A percentile compares a stretch with the other conserved stretches of the same genome.
These are phyloP conservation scores for Agonopterix heracliana DNA, from an alignment of 2,888 invertebrate species.

Conservation along the genomic window DNA sequence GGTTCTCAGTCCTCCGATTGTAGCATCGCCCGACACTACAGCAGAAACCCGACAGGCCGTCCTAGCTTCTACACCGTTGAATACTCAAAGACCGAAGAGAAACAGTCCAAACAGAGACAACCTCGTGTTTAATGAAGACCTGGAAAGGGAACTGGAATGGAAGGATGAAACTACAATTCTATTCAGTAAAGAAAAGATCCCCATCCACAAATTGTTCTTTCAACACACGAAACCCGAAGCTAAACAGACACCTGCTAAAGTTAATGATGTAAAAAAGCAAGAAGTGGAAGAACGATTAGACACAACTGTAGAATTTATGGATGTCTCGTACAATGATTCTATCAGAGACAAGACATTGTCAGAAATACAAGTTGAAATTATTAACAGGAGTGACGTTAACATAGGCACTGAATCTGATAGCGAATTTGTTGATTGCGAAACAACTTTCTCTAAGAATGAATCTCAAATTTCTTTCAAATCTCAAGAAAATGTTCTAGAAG, in stretches of 20 bases:
- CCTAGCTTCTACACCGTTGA: conserved; percentile 52
- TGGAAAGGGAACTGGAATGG: conserved; percentile 62
- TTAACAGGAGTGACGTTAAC: no score
- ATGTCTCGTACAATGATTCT: conserved; percentile 51
- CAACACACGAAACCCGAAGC: background rate
- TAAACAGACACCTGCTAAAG: conserved; percentile 10
- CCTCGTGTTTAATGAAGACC: conserved; percentile 57
- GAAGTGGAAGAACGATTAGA: conserved; percentile 24
- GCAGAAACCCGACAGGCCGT: conserved; percentile 14
- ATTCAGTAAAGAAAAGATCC: conserved; percentile 58
- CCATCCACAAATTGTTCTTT: conserved; percentile 41
- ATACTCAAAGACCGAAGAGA: conserved; percentile 35
- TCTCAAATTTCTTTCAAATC: conserved; percentile 7
- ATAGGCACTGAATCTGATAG: conserved; percentile 45
- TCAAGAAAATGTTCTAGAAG: background rate
- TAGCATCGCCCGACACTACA: conserved; percentile 12
- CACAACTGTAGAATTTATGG: conserved; percentile 53
- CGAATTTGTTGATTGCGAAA: conserved; percentile 67
- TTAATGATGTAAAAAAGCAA: background rate
- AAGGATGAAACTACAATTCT: conserved; percentile 60
- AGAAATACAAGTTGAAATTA: conserved; percentile 16
- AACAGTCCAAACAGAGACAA: conserved; percentile 59
- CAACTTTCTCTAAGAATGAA: conserved; percentile 51
- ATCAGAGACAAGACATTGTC: conserved; percentile 33
- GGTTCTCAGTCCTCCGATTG: conserved; percentile 15